Conservation (phyloP, 2,113 vertebrate genomes). For the Vulpes lagopus region DNA sequence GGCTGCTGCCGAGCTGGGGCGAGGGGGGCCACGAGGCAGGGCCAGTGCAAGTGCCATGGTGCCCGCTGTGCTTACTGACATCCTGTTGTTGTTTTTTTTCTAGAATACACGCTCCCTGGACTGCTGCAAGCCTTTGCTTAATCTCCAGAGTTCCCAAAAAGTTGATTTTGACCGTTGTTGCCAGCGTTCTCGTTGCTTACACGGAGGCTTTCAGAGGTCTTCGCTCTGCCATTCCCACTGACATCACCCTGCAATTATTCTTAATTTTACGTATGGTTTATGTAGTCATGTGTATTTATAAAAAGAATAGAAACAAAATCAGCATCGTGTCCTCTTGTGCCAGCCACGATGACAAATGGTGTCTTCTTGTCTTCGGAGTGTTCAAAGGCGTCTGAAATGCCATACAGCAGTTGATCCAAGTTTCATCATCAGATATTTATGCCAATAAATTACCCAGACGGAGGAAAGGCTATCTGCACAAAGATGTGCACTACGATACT, state of each 20-base stretch:
- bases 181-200: not conserved
- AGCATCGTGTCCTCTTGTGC: not conserved
- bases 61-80: not conserved
- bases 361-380: not conserved
- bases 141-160: not conserved
- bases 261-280: not conserved
- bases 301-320: not conserved
- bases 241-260: not conserved
- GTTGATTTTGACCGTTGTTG: not conserved
- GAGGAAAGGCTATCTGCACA: not conserved
- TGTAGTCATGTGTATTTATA: not conserved
- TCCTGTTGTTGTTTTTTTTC: rapidly evolving
- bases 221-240: not conserved
- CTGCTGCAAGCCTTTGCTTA: not conserved
- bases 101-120: not conserved
- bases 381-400: not conserved
- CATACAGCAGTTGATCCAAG: rapidly evolving
- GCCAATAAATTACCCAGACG: not conserved
- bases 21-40: rapidly evolving
- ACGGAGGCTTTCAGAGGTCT: not conserved
- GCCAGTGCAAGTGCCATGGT: rapidly evolving
- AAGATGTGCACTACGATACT: rapidly evolving
- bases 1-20: not conserved
- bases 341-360: not conserved
- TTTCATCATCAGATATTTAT: rapidly evolving